Conservation (phyloP, 2,797 vertebrate genomes). For the Enteromius thamalakanensis region DNA sequence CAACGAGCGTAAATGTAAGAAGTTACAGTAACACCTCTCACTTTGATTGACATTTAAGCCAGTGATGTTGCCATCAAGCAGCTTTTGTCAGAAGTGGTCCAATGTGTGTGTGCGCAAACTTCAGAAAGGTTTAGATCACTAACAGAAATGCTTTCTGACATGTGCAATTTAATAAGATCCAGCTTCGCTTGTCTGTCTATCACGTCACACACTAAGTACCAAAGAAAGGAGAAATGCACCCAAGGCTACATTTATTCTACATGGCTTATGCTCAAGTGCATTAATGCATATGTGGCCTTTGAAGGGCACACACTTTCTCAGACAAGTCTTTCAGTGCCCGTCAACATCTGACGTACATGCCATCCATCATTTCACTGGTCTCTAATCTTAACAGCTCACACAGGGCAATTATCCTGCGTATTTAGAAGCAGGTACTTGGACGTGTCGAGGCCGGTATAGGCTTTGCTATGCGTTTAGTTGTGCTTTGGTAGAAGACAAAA, state of each 20-base stretch:
- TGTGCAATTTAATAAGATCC: not conserved
- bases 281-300: constrained; percentile 8
- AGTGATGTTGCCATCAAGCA: not conserved
- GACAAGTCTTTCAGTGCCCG: constrained; percentile 3
- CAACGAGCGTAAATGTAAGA: not conserved
- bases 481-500: not conserved
- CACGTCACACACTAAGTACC: not conserved
- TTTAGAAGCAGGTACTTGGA: constrained; percentile 19
- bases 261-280: constrained; percentile 5
- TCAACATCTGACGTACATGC: constrained; percentile 38
- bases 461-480: constrained; percentile 6
- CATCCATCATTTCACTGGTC: constrained; percentile 38
- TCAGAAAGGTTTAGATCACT: not conserved
- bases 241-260: constrained; percentile 18
- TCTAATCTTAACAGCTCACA: constrained; percentile 37
- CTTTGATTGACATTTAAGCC: not conserved
- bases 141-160: not conserved
- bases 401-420: not conserved
- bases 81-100: not conserved
- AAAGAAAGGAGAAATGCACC: constrained; percentile 24
- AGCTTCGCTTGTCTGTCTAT: constrained; percentile 8
- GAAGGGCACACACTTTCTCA: constrained; percentile 18
- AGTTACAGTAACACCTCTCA: not conserved
- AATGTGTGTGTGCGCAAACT: not conserved
- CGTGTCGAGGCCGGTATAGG: not conserved